Percentiles rank a stretch among this genome's conserved stretches.
Evolutionary conservation across 2,888 invertebrate genomes (phyloP).

Genomic region (Protodeltote pygarga): DNA sequence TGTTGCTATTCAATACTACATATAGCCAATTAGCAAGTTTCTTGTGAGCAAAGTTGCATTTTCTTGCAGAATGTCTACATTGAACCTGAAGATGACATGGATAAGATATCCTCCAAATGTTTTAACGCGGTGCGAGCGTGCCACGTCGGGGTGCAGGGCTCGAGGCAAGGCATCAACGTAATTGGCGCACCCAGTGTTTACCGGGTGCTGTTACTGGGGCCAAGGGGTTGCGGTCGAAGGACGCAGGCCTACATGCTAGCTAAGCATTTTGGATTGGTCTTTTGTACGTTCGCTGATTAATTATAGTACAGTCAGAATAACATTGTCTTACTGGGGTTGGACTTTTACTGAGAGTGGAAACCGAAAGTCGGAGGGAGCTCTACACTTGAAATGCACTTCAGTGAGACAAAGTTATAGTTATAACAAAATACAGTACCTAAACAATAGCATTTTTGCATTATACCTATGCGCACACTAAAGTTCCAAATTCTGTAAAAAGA

Average conservation of each 20-base stretch:
- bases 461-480: too few species aligned
- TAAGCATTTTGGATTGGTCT: conserved; percentile 84
- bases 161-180: conserved; percentile 64
- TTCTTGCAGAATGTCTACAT: conserved; percentile 68
- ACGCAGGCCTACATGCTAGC: conserved; percentile 84
- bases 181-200: conserved; percentile 84
- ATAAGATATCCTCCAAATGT: conserved; percentile 64
- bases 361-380: too few species aligned
- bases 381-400: too few species aligned
- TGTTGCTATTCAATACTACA: not conserved
- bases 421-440: too few species aligned
- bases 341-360: too few species aligned
- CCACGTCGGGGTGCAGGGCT: conserved; percentile 67
- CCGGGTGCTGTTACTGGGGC: conserved; percentile 87
- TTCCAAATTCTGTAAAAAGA: too few species aligned
- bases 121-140: conserved; percentile 72
- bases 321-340: too few species aligned
- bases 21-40: not conserved
- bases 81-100: conserved; percentile 56
- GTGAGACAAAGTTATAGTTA: too few species aligned
- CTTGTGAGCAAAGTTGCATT: not conserved
- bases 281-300: conserved; percentile 50
- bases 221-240: conserved; percentile 86
- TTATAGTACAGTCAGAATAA: too few species aligned
- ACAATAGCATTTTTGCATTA: too few species aligned